Evolutionary conservation across 2,113 vertebrate species (phyloP).

Genomic region (Pitta sordida): DNA sequence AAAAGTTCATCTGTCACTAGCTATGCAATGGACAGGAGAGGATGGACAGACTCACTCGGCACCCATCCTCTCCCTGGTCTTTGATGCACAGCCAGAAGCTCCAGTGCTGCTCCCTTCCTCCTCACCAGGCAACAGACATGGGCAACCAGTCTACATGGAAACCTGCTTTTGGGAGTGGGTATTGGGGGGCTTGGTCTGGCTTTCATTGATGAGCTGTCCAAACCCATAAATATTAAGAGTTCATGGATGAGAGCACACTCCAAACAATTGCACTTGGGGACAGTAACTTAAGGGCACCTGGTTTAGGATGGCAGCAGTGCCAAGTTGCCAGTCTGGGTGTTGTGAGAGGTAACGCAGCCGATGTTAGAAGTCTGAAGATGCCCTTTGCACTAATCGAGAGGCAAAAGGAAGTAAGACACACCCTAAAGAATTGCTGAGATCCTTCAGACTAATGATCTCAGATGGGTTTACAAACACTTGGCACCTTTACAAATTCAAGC

Average conservation of each 20-base stretch:
- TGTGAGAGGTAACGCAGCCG: not conserved
- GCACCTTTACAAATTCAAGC: not conserved
- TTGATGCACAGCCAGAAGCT: not conserved
- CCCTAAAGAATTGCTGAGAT: not conserved
- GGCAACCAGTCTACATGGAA: not conserved
- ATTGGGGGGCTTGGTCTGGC: not conserved
- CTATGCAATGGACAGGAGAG: not conserved
- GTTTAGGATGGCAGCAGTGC: not conserved
- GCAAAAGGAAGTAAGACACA: not conserved
- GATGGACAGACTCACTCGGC: not conserved
- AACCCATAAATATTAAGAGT: not conserved
- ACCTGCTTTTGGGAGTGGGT: not conserved
- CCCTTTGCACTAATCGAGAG: not conserved
- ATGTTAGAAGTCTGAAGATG: not conserved
- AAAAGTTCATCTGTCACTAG: not conserved
- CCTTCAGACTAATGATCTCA: not conserved
- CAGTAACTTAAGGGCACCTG: not conserved
- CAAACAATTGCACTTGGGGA: not conserved
- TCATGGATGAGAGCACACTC: fast-evolving
- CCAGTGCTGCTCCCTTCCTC: not conserved
- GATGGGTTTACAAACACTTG: not conserved
- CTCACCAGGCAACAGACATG: not conserved
- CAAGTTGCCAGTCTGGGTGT: fast-evolving
- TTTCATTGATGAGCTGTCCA: not conserved
- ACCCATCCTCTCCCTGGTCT: not conserved